A percentile compares a stretch with the other conserved stretches of the same genome.
phyloP scores from a whole-genome alignment of 2,888 invertebrate species.

The Synanthedon andrenaeformis region DNA sequence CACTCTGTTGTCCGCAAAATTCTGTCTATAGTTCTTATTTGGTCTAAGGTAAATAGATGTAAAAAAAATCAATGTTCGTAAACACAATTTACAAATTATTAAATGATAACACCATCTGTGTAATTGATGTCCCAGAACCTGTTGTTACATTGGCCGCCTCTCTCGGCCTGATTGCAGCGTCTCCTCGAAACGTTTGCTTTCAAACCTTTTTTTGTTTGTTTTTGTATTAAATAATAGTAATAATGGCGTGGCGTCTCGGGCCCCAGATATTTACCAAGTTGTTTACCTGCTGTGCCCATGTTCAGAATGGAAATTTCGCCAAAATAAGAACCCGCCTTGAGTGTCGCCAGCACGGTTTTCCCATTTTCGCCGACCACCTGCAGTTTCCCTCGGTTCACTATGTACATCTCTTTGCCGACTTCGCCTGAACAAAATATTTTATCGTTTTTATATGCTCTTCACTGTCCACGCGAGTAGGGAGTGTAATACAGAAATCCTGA shows the following conservation, averaged over 20 bases:
- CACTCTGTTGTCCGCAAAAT: too few species aligned
- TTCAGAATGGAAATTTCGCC: constrained; percentile 99
- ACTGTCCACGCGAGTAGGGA: not conserved
- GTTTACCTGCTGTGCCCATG: constrained; percentile 99
- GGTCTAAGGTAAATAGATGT: too few species aligned
- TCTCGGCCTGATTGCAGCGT: constrained; percentile 70
- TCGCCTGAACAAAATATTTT: constrained; percentile 79
- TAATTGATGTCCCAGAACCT: constrained; percentile 62
- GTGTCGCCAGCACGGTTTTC: constrained; percentile 94
- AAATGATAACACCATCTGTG: constrained; percentile 14
- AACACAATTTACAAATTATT: too few species aligned
- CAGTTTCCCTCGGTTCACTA: constrained; percentile 95
- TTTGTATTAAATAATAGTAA: constrained; percentile 46
- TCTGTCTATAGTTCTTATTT: too few species aligned
- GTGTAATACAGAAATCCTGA: too few species aligned
- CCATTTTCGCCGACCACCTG: constrained; percentile 97
- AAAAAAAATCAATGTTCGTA: too few species aligned
- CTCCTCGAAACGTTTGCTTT: constrained; percentile 65
- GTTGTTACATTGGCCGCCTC: constrained; percentile 60
- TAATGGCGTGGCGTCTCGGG: constrained; percentile 72
- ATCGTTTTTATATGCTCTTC: not conserved
- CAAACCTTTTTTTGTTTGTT: constrained; percentile 33
- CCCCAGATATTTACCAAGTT: constrained; percentile 91
- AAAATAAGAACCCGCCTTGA: constrained; percentile 99
- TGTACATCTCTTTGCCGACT: constrained; percentile 99